A percentile compares a stretch with the other conserved stretches of the same genome.
Evolutionary conservation across 2,113 vertebrate genomes (phyloP).

Genomic region (Narcine bancroftii): DNA sequence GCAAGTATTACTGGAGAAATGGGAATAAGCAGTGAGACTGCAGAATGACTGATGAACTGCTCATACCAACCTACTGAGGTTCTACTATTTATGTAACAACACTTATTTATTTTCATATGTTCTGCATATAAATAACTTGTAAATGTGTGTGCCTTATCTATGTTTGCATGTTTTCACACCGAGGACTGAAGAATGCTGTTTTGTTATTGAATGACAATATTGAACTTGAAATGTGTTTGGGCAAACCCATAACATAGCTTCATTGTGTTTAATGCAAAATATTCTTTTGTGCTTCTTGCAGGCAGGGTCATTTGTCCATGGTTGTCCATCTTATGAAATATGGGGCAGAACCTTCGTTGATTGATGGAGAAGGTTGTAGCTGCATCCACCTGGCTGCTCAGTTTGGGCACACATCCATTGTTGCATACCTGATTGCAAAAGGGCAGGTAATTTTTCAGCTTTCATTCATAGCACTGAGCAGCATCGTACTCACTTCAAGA

Average conservation of each 20-base stretch:
- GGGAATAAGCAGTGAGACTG: too few species aligned
- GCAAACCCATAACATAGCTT: background rate
- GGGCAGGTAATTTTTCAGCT: slow-evolving; percentile 74
- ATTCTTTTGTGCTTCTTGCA: slow-evolving; percentile 49
- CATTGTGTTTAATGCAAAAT: background rate
- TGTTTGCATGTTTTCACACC: too few species aligned
- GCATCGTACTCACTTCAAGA: background rate
- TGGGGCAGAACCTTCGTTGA: slow-evolving; percentile 89
- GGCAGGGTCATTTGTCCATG: slow-evolving; percentile 97
- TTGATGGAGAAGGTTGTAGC: slow-evolving; percentile 97
- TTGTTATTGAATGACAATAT: too few species aligned
- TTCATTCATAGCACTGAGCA: slow-evolving; percentile 23
- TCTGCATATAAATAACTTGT: too few species aligned
- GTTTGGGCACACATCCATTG: slow-evolving; percentile 97
- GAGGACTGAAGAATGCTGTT: too few species aligned
- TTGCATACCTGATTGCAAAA: slow-evolving; percentile 97
- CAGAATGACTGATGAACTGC: too few species aligned
- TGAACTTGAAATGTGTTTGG: too few species aligned
- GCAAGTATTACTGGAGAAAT: background rate
- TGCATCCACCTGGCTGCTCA: slow-evolving; percentile 94
- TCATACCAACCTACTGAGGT: too few species aligned
- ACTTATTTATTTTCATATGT: too few species aligned
- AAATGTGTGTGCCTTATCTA: too few species aligned
- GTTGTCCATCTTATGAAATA: slow-evolving; percentile 98
- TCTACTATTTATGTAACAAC: too few species aligned